phyloP scores from a whole-genome alignment of 2,888 invertebrate species.

The Phaedon cochleariae region DNA sequence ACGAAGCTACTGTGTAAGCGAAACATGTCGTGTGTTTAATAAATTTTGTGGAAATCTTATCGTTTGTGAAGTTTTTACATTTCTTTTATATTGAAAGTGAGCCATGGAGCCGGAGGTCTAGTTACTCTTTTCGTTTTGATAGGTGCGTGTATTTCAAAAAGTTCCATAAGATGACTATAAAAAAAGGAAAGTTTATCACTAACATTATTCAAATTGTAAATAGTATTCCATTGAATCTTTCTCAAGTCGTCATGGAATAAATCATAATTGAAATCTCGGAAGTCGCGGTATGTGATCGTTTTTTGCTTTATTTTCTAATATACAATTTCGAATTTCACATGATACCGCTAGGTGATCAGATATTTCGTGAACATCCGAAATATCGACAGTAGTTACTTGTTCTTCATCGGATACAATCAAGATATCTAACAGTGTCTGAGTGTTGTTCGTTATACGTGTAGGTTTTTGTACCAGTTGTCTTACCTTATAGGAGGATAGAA shows the following conservation, averaged over 20 bases:
- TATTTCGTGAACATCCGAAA: not conserved
- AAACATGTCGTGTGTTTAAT: too few species aligned
- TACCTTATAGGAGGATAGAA: not conserved
- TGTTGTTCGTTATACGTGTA: not conserved
- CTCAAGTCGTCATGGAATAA: not conserved
- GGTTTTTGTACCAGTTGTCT: not conserved
- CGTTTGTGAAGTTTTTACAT: too few species aligned
- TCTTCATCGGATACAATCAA: not conserved
- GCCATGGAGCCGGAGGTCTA: conserved; percentile 13
- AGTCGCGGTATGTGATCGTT: conserved; percentile 1
- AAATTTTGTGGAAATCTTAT: too few species aligned
- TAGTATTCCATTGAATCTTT: conserved; percentile 4
- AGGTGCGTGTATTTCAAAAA: conserved; percentile 6
- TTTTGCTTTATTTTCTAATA: not conserved
- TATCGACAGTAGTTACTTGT: conserved; percentile 7
- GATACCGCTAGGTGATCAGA: conserved; percentile 4
- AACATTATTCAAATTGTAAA: not conserved
- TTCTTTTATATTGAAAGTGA: conserved; percentile 4
- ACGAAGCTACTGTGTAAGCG: too few species aligned
- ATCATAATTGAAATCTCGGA: not conserved
- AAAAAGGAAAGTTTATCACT: conserved; percentile 6
- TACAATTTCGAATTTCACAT: not conserved
- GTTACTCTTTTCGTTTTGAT: conserved; percentile 11
- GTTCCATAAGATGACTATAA: conserved; percentile 1
- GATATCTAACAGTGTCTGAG: not conserved